Percentiles rank a stretch among this genome's conserved stretches.
Evolutionary conservation across 2,113 vertebrate species (phyloP).

Genomic region (Scomber scombrus): DNA sequence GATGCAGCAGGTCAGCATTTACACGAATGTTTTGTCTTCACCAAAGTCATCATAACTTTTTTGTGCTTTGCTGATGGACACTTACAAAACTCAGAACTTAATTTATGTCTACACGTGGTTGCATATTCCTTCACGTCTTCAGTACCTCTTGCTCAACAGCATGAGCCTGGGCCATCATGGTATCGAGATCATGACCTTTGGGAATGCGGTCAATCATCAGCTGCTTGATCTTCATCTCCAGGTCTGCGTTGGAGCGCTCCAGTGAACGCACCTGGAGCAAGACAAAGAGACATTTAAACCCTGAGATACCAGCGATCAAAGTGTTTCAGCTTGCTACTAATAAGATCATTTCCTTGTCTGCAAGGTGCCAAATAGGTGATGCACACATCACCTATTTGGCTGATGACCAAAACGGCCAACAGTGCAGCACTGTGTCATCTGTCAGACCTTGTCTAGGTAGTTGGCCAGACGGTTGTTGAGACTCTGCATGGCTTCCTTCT

Average conservation of each 20-base stretch:
- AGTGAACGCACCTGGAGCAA: slow-evolving; percentile 79
- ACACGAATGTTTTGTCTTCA: slow-evolving; percentile 49
- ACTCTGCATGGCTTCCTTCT: slow-evolving; percentile 94
- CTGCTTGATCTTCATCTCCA: slow-evolving; percentile 88
- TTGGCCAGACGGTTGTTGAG: slow-evolving; percentile 91
- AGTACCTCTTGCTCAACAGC: slow-evolving; percentile 85
- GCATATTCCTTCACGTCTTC: not conserved
- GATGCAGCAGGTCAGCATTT: slow-evolving; percentile 13
- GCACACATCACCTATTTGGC: slow-evolving; percentile 12
- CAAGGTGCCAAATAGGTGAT: not conserved
- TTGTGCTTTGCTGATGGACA: slow-evolving; percentile 3
- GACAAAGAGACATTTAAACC: slow-evolving; percentile 1
- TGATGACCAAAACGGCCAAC: slow-evolving; percentile 18
- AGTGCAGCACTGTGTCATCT: not conserved
- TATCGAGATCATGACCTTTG: slow-evolving; percentile 85
- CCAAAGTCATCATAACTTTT: slow-evolving; percentile 9
- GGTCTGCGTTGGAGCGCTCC: slow-evolving; percentile 86
- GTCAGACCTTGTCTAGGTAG: slow-evolving; percentile 85
- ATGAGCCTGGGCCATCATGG: slow-evolving; percentile 86
- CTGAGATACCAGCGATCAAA: slow-evolving; percentile 7
- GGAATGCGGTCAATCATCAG: slow-evolving; percentile 85
- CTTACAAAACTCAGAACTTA: not conserved
- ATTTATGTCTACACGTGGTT: not conserved
- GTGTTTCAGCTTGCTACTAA: slow-evolving; percentile 19
- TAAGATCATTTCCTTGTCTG: slow-evolving; percentile 22